Evolutionary conservation across 2,113 vertebrate genomes (phyloP), one percentile per base, ranked within the genome.

Genomic region (Seriola rivoliana): DNA sequence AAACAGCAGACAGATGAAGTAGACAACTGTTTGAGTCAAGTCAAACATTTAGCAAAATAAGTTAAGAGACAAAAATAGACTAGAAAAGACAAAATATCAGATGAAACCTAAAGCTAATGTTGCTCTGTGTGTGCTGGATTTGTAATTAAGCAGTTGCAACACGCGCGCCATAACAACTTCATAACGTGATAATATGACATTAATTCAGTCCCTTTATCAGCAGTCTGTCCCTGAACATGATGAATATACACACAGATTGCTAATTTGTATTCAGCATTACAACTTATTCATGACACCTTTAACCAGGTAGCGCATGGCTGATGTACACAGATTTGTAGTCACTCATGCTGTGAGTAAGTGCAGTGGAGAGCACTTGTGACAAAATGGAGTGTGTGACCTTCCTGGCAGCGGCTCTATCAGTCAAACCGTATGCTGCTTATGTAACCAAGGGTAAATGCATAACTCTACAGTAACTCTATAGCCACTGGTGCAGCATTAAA

Each of bases 371-470:
- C 36, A 32, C 32, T 69, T 29, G 57, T 67, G 62, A 81, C 55
- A 65, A 71, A 65, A 44, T 76, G 50, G 46, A 81, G 54, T 29
- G 13, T 59, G 66, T 62, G 88, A 91, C 89, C 89, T 86, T 91
- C 79, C 78, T 59, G 25, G 74, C 80, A 85, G 87, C 17, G 21
- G 62, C 67, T 67, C 75, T 42, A 77, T 86, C 75, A 76, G 59
- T 87, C 78, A 82, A 60, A 59, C 46, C 4, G 0, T 40, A 25
- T 21, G 38, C 42, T 69, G 42, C 82, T 88, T 54, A 80, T 84
- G 50, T 84, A 88, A 88, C 77, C 70, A 70, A 83, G 78, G 84
- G 67, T 63, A 87, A 75, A 85, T 52, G 68, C 60, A 72, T 72
- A 85, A 89, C 74, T 77, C 44, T 32, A 9, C 12, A 74, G 34